Evolutionary conservation across 2,113 vertebrate species (phyloP), one percentile per base, ranked within the genome.

Genomic region (Pachyramphus minor): DNA sequence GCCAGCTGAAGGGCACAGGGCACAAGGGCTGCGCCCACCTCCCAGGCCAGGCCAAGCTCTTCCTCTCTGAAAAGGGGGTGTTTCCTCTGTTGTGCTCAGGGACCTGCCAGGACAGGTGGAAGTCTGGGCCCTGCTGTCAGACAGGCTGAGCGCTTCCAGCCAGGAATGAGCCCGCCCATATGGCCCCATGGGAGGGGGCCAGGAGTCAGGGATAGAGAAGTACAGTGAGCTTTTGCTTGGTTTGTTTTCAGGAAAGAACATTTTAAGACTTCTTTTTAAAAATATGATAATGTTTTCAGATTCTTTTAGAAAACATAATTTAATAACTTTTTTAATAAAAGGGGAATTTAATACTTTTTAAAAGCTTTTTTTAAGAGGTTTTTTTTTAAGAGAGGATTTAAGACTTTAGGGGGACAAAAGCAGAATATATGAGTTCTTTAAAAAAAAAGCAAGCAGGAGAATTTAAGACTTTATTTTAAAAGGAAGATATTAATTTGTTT

Each of bases 81-180:
- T 60, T n/a, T 56, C 12, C 47, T 81, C 42, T 24, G 3, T 17
- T 42, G 37, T 8, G 0, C n/a, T 5, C 12, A 8, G 37, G n/a
- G 28, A 59, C n/a, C 27, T 75, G 49, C 49, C 1, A 2, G 8
- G 22, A 27, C 63, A 76, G 45, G 41, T 41, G 58, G 52, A 75
- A 21, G 18, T 47, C 53, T 28, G 62, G n/a, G 39, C 15, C 39
- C 55, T 27, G n/a, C 45, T 14, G 6, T 21, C 0, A 0, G 62
- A 24, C 3, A 13, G 24, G 42, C 39, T 56, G 62, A 28, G 45
- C 0, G 0, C 30, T 83, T 42, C 72, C 44, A 69, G 50, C 9
- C 0, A 0, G 74, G 53, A 67, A 33, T 2, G 14, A 62, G 33
- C 62, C 47, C 0, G 0, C 22, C 8, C 9, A 4, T 58, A 21